Evolutionary conservation across 2,113 vertebrate species (phyloP).

Genomic region (Cynopterus brachyotis): DNA sequence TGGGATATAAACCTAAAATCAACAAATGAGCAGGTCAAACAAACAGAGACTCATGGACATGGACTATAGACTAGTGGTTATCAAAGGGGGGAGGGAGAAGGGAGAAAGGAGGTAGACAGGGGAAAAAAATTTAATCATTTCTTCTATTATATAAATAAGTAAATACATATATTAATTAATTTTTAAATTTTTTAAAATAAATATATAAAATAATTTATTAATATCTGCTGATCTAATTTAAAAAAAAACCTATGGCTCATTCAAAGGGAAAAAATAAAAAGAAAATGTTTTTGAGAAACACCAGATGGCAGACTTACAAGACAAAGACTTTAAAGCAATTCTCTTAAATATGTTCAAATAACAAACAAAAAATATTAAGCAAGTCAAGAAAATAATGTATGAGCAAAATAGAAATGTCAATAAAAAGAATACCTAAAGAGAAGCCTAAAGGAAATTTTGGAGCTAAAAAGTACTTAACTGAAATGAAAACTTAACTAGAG

Average conservation of each 20-base stretch:
- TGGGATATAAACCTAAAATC: no score
- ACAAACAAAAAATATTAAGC: neutral
- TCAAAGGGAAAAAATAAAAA: neutral
- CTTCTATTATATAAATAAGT: no score
- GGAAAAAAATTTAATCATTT: no score
- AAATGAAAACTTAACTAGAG: neutral
- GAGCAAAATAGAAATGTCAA: neutral
- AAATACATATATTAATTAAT: no score
- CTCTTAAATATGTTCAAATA: neutral
- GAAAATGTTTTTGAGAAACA: neutral
- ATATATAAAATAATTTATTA: no score
- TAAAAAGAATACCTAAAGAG: neutral
- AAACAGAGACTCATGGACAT: no score
- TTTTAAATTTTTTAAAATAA: no score
- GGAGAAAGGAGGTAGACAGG: no score
- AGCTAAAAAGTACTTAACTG: neutral
- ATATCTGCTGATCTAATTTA: no score
- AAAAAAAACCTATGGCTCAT: neutral
- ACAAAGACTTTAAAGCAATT: neutral
- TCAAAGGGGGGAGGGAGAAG: no score
- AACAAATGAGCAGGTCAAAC: no score
- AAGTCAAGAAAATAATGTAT: neutral
- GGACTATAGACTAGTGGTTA: no score
- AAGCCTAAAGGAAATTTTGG: neutral
- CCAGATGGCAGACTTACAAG: neutral